Evolutionary conservation across 2,113 vertebrate genomes (phyloP).

Genomic region (Choloepus hoffmanni): DNA sequence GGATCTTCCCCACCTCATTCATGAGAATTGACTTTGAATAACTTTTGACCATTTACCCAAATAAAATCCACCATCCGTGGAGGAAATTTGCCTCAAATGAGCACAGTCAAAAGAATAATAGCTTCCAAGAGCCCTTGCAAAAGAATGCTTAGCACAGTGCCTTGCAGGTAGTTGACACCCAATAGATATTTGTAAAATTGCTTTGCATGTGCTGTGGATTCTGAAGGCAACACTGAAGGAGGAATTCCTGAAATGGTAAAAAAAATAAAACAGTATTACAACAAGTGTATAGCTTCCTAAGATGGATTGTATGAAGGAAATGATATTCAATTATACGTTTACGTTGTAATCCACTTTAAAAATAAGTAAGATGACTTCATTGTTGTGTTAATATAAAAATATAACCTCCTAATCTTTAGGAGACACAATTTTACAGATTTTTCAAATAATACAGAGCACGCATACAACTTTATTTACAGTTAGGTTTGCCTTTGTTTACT

Average conservation of each 20-base stretch:
- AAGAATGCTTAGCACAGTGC: conserved; percentile 7
- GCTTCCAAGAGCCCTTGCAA: conserved; percentile 58
- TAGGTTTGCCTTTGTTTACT: conserved; percentile 27
- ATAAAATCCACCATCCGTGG: conserved; percentile 73
- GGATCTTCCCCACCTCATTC: conserved; percentile 60
- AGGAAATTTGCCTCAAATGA: conserved; percentile 66
- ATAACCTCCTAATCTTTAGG: conserved; percentile 2
- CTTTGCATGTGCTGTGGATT: not conserved
- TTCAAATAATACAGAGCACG: not conserved
- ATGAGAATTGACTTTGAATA: conserved; percentile 79
- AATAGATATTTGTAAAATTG: conserved; percentile 57
- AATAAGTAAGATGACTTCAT: conserved; percentile 12
- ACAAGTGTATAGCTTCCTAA: not conserved
- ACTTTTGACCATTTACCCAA: conserved; percentile 73
- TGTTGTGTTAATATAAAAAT: not conserved
- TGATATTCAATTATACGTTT: not conserved
- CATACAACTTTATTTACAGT: not conserved
- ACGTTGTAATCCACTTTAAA: not conserved
- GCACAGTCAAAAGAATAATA: conserved; percentile 74
- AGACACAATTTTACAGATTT: not conserved
- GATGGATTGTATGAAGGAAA: not conserved
- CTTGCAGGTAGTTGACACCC: conserved; percentile 57
- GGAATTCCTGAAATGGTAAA: not conserved
- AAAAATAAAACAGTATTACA: not conserved
- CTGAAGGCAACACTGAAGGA: not conserved